These are phyloP conservation scores for Mystacides longicornis DNA, from an alignment of 2,888 invertebrate genomes.

Conservation along the genomic window DNA sequence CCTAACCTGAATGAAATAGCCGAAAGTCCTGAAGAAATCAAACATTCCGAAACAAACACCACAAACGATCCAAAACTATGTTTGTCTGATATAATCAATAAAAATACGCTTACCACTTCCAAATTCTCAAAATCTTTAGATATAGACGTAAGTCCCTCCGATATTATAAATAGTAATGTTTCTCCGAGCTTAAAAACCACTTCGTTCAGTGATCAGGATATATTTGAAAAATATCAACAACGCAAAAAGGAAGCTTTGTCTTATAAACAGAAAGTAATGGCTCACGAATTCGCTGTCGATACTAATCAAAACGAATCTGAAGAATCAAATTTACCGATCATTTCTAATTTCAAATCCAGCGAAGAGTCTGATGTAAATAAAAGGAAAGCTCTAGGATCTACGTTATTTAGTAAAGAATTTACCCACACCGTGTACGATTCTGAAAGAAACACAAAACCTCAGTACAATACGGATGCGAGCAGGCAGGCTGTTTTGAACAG, in stretches of 20 bases:
- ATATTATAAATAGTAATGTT: constrained; percentile 23
- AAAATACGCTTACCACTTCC: constrained; percentile 11
- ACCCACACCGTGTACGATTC: neutral
- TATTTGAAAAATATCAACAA: constrained; percentile 30
- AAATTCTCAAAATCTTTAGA: constrained; percentile 17
- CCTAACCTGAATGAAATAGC: neutral
- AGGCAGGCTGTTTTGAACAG: constrained; percentile 56
- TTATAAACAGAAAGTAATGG: constrained; percentile 48
- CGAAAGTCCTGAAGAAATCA: constrained; percentile 1
- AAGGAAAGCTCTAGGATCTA: constrained; percentile 29
- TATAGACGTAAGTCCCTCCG: constrained; percentile 21
- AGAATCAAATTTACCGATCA: no score
- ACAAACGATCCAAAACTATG: neutral
- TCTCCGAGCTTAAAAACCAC: constrained; percentile 7
- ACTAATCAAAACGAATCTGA: constrained; percentile 33
- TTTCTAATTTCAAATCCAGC: neutral
- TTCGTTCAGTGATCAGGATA: constrained; percentile 16
- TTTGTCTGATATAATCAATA: constrained; percentile 16
- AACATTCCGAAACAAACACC: constrained; percentile 1
- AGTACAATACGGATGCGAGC: constrained; percentile 37
- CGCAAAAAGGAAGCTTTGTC: constrained; percentile 41
- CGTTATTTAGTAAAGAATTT: constrained; percentile 9
- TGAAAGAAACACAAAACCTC: constrained; percentile 16
- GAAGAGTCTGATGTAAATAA: constrained; percentile 38
- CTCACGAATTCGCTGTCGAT: constrained; percentile 41